Evolutionary conservation across 1,140 invertebrate species (phyloP).

Genomic region (Pinna nobilis): DNA sequence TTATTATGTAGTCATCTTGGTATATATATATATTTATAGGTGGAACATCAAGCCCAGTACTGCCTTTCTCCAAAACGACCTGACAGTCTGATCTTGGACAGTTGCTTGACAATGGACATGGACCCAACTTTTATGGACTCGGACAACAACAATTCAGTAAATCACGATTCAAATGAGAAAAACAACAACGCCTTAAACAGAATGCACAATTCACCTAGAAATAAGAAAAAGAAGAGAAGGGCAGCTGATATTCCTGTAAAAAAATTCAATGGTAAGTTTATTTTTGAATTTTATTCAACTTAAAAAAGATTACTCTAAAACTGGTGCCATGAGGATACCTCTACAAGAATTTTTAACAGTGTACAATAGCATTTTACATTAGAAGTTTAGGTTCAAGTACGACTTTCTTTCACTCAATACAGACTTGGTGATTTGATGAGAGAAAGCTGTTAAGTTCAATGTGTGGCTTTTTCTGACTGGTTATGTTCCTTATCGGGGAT

Average conservation of each 20-base stretch:
- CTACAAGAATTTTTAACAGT: too few relatives aligned
- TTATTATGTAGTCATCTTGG: too few relatives aligned
- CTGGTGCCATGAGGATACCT: too few relatives aligned
- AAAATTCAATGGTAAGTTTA: constrained; percentile 67
- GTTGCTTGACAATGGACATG: constrained; percentile 60
- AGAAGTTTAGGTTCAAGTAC: too few relatives aligned
- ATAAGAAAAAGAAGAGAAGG: constrained; percentile 65
- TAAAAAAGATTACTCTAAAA: too few relatives aligned
- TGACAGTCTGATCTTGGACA: constrained; percentile 63
- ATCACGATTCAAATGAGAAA: constrained; percentile 31
- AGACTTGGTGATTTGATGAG: too few relatives aligned
- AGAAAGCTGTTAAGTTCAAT: too few relatives aligned
- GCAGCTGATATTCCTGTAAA: constrained; percentile 66
- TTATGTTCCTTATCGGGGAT: too few relatives aligned
- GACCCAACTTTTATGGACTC: constrained; percentile 57
- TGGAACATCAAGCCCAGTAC: constrained; percentile 53
- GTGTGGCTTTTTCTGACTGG: too few relatives aligned
- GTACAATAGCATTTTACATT: too few relatives aligned
- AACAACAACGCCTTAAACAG: constrained; percentile 35
- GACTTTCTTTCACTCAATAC: too few relatives aligned
- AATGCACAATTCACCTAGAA: constrained; percentile 46
- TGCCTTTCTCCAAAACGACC: constrained; percentile 59
- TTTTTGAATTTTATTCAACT: background rate
- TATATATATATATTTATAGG: too few relatives aligned
- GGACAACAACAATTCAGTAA: constrained; percentile 51